These are phyloP conservation scores for Heteronetta atricapilla DNA, from an alignment of 2,113 vertebrate genomes.

Conservation along the genomic window DNA sequence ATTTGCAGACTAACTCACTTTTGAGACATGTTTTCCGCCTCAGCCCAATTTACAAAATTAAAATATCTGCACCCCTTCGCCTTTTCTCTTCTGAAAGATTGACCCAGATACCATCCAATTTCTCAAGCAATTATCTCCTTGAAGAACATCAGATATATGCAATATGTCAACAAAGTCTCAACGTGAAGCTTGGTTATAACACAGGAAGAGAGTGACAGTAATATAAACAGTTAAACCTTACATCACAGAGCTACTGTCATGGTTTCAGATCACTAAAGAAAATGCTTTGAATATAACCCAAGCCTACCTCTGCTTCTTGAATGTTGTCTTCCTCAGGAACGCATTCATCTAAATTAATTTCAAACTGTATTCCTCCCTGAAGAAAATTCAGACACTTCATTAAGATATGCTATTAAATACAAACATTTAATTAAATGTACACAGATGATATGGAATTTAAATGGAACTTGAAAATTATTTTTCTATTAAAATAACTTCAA, in stretches of 20 bases:
- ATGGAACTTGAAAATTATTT: neutral
- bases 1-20: neutral
- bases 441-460: neutral
- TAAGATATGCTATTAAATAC: neutral
- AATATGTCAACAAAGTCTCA: neutral
- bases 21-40: neutral
- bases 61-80: neutral
- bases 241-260: neutral
- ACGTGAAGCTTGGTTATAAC: neutral
- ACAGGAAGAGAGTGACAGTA: neutral
- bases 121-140: neutral
- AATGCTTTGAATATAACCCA: neutral
- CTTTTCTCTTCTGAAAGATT: neutral
- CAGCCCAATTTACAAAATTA: neutral
- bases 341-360: constrained; percentile 80
- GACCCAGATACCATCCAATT: neutral
- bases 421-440: neutral
- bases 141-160: neutral
- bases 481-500: neutral
- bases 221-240: neutral
- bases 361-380: constrained; percentile 90
- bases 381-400: neutral
- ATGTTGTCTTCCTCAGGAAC: constrained; percentile 53
- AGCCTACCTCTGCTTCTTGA: constrained; percentile 62
- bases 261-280: neutral